phyloP scores from a whole-genome alignment of 2,797 vertebrate species.

The Silurus aristotelis region DNA sequence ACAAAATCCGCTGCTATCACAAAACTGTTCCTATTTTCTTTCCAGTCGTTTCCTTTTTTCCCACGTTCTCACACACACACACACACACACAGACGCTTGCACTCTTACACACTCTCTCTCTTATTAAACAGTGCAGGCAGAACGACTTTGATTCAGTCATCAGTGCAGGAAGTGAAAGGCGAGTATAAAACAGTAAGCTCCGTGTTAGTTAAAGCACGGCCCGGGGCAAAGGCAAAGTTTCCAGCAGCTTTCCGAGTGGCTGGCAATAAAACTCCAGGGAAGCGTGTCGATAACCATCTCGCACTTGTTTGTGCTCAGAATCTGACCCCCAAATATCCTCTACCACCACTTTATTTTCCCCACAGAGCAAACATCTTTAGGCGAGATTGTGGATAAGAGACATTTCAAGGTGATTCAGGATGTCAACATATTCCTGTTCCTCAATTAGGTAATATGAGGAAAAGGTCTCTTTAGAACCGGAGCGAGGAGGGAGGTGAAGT shows the following conservation, averaged over 20 bases:
- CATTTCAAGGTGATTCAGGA: conserved; percentile 20
- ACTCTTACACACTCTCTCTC: not conserved
- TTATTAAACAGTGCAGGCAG: not conserved
- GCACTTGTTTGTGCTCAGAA: not conserved
- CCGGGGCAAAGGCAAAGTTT: conserved; percentile 16
- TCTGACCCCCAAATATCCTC: conserved; percentile 29
- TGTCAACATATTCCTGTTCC: not conserved
- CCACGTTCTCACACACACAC: not conserved
- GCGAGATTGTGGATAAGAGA: conserved; percentile 24
- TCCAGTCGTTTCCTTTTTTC: too few relatives aligned
- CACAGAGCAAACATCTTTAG: conserved; percentile 4
- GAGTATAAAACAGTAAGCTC: not conserved
- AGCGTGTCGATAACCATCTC: conserved; percentile 14
- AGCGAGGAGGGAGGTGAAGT: too few relatives aligned
- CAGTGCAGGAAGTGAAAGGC: not conserved
- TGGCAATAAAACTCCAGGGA: conserved; percentile 10
- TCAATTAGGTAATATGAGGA: not conserved
- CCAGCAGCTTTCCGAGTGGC: conserved; percentile 1
- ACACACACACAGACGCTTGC: not conserved
- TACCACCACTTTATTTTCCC: conserved; percentile 2
- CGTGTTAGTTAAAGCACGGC: not conserved
- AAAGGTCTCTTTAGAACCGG: too few relatives aligned
- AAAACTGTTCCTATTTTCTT: not conserved
- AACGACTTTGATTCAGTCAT: not conserved
- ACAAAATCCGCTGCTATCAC: too few relatives aligned